Conservation (phyloP, 2,888 invertebrate species). For the Hydriomena furcata region DNA sequence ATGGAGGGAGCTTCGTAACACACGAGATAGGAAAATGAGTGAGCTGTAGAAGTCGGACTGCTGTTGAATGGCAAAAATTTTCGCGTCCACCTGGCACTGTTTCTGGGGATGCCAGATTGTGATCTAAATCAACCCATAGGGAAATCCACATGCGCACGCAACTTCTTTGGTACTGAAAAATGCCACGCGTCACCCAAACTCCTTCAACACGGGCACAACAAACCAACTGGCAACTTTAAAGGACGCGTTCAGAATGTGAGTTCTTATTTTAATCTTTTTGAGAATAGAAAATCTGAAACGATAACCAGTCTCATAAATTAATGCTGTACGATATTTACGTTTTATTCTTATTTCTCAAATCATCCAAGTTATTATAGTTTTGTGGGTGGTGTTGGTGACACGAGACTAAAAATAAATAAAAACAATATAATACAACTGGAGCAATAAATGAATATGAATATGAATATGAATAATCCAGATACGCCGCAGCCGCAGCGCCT, state of each 20-base stretch:
- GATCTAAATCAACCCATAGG: background rate
- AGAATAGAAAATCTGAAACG: too few species aligned
- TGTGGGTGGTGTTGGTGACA: too few species aligned
- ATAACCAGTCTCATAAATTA: too few species aligned
- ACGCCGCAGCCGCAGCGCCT: too few species aligned
- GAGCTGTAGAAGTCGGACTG: slow-evolving; percentile 32
- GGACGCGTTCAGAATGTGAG: background rate
- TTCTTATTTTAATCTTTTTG: background rate
- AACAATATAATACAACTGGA: too few species aligned
- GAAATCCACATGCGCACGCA: slow-evolving; percentile 18
- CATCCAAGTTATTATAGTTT: too few species aligned
- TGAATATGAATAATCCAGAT: too few species aligned
- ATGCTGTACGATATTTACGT: too few species aligned
- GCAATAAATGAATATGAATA: too few species aligned
- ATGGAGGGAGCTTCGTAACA: slow-evolving; percentile 24
- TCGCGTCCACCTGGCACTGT: slow-evolving; percentile 51
- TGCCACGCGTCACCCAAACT: slow-evolving; percentile 14
- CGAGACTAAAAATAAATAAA: too few species aligned
- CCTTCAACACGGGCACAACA: background rate
- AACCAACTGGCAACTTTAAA: slow-evolving; percentile 9
- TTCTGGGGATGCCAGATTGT: slow-evolving; percentile 20
- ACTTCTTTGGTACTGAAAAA: background rate
- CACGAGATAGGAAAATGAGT: slow-evolving; percentile 24
- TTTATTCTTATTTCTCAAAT: too few species aligned
- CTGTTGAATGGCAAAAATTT: slow-evolving; percentile 32